Conservation (phyloP, 2,888 invertebrate species). For the Melolontha melolontha region DNA sequence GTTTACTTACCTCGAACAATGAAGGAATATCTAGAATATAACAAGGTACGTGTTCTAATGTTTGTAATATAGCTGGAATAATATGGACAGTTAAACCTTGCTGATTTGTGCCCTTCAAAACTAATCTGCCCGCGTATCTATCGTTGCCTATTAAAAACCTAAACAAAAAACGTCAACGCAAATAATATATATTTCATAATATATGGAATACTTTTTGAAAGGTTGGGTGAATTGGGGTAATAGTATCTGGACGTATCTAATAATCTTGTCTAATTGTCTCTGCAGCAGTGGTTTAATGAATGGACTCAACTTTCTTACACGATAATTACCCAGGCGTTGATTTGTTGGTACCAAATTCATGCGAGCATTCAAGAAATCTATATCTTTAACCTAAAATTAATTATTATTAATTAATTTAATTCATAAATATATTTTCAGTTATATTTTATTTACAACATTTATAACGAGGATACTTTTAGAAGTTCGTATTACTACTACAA, state of each 20-base stretch:
- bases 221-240: conserved; percentile 61
- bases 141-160: conserved; percentile 58
- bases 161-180: conserved; percentile 5
- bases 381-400: conserved; percentile 58
- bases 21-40: conserved; percentile 64
- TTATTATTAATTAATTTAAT: neutral
- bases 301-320: conserved; percentile 57
- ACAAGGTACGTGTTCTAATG: conserved; percentile 68
- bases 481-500: too few relatives aligned
- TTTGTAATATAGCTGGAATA: conserved; percentile 72
- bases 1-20: conserved; percentile 50
- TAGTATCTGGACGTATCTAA: conserved; percentile 55
- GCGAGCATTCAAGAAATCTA: conserved; percentile 60
- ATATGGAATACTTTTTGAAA: conserved; percentile 52
- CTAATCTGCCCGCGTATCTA: conserved; percentile 60
- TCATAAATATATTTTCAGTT: neutral
- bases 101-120: conserved; percentile 57
- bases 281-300: conserved; percentile 59
- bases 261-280: conserved; percentile 58
- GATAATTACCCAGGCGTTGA: conserved; percentile 54
- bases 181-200: too few relatives aligned
- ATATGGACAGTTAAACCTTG: conserved; percentile 73
- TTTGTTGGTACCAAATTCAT: conserved; percentile 58
- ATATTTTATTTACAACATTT: neutral
- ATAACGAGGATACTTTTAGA: too few relatives aligned